Evolutionary conservation across 2,797 vertebrate species (phyloP).

Genomic region (Parauchenoglanis punctatus): DNA sequence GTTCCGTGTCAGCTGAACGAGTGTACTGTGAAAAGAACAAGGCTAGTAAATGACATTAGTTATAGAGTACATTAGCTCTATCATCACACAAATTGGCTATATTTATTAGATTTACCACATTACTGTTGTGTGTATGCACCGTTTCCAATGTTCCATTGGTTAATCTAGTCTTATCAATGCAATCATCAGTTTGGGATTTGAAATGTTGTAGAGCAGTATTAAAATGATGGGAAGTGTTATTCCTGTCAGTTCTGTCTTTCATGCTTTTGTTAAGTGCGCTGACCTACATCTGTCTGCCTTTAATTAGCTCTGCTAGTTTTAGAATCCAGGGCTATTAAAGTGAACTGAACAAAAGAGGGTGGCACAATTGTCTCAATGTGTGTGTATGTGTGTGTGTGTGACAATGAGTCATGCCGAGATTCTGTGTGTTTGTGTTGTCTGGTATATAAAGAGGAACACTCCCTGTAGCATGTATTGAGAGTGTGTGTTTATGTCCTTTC

Average conservation of each 20-base stretch:
- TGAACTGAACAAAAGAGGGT: not conserved
- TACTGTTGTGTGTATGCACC: not conserved
- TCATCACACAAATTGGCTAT: not conserved
- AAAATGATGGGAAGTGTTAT: not conserved
- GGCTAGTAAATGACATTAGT: not conserved
- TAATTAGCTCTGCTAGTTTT: constrained; percentile 8
- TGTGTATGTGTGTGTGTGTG: not conserved
- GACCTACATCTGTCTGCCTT: constrained; percentile 9
- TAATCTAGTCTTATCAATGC: not conserved
- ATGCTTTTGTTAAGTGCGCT: not conserved
- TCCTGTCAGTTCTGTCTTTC: not conserved
- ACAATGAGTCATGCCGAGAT: not conserved
- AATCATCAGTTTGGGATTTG: not conserved
- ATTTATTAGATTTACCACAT: not conserved
- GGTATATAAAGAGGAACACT: not conserved
- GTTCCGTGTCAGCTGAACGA: not conserved
- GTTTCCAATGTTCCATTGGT: not conserved
- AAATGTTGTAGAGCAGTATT: not conserved
- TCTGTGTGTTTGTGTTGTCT: not conserved
- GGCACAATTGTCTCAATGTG: not conserved
- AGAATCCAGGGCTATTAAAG: not conserved
- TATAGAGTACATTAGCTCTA: not conserved
- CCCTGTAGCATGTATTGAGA: not conserved
- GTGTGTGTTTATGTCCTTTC: constrained; percentile 14
- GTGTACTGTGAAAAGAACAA: constrained; percentile 7